Conservation (phyloP, 2,113 vertebrate species). For the Ursus arctos region DNA sequence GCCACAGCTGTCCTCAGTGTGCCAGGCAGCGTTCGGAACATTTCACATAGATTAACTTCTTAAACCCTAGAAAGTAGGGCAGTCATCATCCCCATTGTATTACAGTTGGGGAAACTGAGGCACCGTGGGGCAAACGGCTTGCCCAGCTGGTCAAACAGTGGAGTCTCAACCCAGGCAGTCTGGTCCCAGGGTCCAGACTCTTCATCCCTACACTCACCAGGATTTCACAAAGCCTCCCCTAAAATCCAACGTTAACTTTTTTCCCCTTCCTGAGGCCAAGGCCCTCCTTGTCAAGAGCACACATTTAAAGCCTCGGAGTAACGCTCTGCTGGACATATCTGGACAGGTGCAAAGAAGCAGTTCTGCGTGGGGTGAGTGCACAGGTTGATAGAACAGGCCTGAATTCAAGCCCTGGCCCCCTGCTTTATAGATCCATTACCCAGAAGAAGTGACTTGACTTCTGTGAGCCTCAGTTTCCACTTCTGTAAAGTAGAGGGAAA, state of each 20-base stretch:
- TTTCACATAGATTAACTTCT: neutral
- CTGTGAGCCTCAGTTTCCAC: neutral
- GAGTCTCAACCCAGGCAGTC: neutral
- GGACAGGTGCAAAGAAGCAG: rapidly evolving
- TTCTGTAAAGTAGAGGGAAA: neutral
- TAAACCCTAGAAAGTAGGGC: neutral
- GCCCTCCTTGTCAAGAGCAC: too few species aligned
- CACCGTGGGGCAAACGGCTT: neutral
- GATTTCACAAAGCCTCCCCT: neutral
- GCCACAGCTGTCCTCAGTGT: neutral
- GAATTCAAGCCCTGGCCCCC: neutral
- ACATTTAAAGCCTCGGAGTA: neutral
- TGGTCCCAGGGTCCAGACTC: neutral
- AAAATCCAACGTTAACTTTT: neutral
- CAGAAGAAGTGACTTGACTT: neutral
- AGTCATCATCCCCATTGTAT: neutral
- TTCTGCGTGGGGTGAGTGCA: neutral
- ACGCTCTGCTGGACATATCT: neutral
- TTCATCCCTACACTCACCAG: neutral
- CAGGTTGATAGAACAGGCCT: neutral
- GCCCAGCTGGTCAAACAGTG: neutral
- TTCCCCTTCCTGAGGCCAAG: neutral
- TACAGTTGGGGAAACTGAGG: neutral
- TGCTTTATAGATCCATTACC: neutral
- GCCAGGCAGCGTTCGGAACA: neutral